These are phyloP conservation scores for Cisticola juncidis DNA, from an alignment of 2,113 vertebrate species.

Conservation along the genomic window DNA sequence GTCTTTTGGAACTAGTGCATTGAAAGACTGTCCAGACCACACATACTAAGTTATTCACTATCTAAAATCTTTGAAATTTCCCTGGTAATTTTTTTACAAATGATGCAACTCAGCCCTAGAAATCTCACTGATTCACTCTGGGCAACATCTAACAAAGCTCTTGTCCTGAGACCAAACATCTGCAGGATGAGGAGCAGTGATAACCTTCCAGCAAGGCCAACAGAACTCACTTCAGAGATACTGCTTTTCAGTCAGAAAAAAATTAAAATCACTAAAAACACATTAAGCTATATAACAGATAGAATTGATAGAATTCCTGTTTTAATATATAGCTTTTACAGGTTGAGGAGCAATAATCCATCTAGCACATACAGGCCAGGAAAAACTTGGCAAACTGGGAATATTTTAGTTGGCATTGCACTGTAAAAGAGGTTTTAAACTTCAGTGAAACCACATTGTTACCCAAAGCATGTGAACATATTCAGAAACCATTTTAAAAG, in stretches of 20 bases:
- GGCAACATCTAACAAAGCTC: not conserved
- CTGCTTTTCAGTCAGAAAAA: not conserved
- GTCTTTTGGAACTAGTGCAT: too few relatives aligned
- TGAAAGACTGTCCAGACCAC: too few relatives aligned
- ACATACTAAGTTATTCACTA: not conserved
- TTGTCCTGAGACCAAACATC: accelerated
- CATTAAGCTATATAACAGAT: not conserved
- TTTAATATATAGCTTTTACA: not conserved
- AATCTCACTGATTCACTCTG: not conserved
- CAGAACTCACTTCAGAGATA: not conserved
- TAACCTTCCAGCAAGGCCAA: not conserved
- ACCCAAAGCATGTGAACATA: not conserved
- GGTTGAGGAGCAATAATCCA: not conserved
- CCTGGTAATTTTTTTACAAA: not conserved
- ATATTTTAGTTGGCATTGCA: not conserved
- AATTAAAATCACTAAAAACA: not conserved
- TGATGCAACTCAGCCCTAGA: not conserved
- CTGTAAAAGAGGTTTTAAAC: not conserved
- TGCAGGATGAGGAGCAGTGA: not conserved
- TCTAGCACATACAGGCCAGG: not conserved
- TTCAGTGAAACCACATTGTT: not conserved
- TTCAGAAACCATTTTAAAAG: slow-evolving; percentile 50
- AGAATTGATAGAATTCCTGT: not conserved
- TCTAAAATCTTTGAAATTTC: slow-evolving; percentile 36
- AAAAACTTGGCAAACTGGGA: not conserved